Conservation (phyloP, 2,888 invertebrate genomes). For the Rotaria socialis region DNA sequence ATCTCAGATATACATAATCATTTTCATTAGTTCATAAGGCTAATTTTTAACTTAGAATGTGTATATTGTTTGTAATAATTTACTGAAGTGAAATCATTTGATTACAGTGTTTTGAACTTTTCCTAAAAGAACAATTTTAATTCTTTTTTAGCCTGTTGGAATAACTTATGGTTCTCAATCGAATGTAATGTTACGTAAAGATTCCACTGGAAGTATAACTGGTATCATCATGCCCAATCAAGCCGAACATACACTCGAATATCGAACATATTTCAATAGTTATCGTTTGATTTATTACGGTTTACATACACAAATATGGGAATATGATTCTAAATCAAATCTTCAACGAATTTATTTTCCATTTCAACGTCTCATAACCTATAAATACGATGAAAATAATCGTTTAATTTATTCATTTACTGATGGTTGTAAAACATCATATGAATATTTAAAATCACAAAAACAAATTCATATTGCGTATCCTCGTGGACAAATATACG, state of each 20-base stretch:
- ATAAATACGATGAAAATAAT: background rate
- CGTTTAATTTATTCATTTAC: background rate
- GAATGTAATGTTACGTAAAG: constrained; percentile 15
- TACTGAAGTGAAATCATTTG: too few relatives aligned
- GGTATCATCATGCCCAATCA: background rate
- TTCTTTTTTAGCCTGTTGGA: background rate
- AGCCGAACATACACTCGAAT: background rate
- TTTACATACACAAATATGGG: constrained; percentile 10
- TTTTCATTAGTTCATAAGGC: too few relatives aligned
- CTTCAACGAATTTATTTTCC: background rate
- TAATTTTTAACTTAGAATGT: too few relatives aligned
- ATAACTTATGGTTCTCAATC: background rate
- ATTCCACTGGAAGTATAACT: background rate
- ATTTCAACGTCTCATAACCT: background rate
- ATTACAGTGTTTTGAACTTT: too few relatives aligned
- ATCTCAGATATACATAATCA: too few relatives aligned
- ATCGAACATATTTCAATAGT: background rate
- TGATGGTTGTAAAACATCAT: background rate
- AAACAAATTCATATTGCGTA: background rate
- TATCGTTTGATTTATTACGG: background rate
- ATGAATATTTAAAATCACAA: background rate
- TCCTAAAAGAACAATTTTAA: too few relatives aligned
- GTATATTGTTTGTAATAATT: too few relatives aligned
- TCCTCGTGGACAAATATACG: background rate
- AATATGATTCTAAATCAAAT: constrained; percentile 7